These are phyloP conservation scores for Bombus affinis DNA, from an alignment of 1,140 invertebrate genomes.

Conservation along the genomic window DNA sequence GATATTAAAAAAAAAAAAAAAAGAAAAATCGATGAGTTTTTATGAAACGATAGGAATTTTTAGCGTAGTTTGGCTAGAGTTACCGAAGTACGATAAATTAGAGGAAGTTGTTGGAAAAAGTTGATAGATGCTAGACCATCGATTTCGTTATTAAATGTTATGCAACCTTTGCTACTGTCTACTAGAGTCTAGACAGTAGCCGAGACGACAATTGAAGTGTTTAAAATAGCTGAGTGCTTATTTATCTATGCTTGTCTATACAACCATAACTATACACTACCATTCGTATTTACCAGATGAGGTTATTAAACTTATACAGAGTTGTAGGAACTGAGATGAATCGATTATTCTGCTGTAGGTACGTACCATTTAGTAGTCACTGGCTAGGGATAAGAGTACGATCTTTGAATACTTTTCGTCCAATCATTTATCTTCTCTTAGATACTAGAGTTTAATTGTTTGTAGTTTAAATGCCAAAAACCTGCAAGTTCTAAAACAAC, in stretches of 20 bases:
- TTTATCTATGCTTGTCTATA: conserved; percentile 14
- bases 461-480: no score
- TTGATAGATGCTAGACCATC: conserved; percentile 33
- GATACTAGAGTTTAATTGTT: no score
- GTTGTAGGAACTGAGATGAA: conserved; percentile 27
- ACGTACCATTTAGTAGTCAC: background rate
- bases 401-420: background rate
- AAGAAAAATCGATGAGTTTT: no score
- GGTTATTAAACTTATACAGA: conserved; percentile 46
- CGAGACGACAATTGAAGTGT: conserved; percentile 38
- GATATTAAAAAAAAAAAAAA: no score
- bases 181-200: conserved; percentile 36
- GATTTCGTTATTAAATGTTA: conserved; percentile 32
- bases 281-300: conserved; percentile 29
- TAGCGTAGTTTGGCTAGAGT: background rate
- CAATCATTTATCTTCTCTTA: background rate
- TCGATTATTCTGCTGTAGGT: conserved; percentile 7
- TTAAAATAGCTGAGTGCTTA: conserved; percentile 49
- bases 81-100: no score
- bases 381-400: background rate
- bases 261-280: background rate
- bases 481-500: no score
- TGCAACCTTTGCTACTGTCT: conserved; percentile 38
- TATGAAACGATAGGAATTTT: background rate
- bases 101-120: background rate